Conservation (phyloP, 2,797 vertebrate genomes). For the Todus mexicanus region DNA sequence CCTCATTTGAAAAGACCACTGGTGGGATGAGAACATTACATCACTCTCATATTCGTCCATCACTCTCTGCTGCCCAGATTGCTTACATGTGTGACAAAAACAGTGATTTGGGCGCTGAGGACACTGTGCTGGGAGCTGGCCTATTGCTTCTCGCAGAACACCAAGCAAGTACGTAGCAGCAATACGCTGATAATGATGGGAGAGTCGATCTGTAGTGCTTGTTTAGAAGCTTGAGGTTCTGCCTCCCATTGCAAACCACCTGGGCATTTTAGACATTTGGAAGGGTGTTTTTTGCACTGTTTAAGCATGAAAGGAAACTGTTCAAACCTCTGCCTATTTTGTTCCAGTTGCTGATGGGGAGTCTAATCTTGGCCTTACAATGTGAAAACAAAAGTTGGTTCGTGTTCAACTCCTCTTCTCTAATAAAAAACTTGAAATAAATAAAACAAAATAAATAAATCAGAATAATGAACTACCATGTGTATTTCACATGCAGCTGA, state of each 20-base stretch:
- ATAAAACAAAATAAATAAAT: neutral
- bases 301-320: neutral
- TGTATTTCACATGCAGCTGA: neutral
- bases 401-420: neutral
- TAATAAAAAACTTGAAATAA: neutral
- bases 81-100: neutral
- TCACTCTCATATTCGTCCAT: no score
- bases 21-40: neutral
- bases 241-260: neutral
- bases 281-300: neutral
- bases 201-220: neutral
- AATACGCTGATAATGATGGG: neutral
- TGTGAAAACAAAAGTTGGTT: neutral
- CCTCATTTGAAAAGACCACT: neutral
- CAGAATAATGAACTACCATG: neutral
- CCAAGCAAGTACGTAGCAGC: neutral
- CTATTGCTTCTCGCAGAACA: neutral
- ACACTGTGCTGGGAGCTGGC: neutral
- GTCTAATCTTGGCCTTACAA: neutral
- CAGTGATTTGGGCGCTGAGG: neutral
- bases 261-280: neutral
- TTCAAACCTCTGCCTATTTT: neutral
- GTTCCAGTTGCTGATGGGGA: rapidly evolving
- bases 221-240: neutral
- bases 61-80: neutral